Conservation (phyloP, 2,113 vertebrate genomes). For the Menidia beryllina region DNA sequence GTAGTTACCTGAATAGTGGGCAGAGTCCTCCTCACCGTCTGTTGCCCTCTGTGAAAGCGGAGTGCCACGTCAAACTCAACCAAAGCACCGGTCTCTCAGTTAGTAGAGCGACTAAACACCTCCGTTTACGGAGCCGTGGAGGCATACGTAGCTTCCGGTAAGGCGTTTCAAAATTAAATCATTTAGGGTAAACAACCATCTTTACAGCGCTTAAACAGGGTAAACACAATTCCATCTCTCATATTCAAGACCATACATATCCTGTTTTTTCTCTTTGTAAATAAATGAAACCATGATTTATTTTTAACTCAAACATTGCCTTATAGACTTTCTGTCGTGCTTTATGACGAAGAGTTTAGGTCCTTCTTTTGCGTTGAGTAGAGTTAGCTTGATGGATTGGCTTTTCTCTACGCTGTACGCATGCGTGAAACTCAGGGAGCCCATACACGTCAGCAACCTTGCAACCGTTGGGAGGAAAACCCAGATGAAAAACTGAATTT, state of each 20-base stretch:
- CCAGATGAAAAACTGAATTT: no score
- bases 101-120: slow-evolving; percentile 9
- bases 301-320: accelerated
- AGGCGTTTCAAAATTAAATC: slow-evolving; percentile 21
- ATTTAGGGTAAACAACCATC: accelerated
- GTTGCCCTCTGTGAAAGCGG: slow-evolving; percentile 41
- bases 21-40: slow-evolving; percentile 42
- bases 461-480: no score
- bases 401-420: slow-evolving; percentile 46
- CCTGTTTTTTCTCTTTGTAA: accelerated
- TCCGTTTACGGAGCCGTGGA: accelerated
- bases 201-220: accelerated
- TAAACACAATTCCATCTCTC: accelerated
- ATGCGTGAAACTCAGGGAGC: slow-evolving; percentile 62
- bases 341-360: slow-evolving; percentile 26
- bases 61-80: slow-evolving; percentile 87
- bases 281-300: accelerated
- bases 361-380: neutral
- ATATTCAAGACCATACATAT: accelerated
- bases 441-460: slow-evolving; percentile 83
- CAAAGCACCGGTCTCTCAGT: slow-evolving; percentile 62
- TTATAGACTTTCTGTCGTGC: accelerated
- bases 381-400: neutral
- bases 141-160: neutral
- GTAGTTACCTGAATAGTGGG: slow-evolving; percentile 70